Evolutionary conservation across 2,113 vertebrate genomes (phyloP).

Genomic region (Amblyopsis rosae): DNA sequence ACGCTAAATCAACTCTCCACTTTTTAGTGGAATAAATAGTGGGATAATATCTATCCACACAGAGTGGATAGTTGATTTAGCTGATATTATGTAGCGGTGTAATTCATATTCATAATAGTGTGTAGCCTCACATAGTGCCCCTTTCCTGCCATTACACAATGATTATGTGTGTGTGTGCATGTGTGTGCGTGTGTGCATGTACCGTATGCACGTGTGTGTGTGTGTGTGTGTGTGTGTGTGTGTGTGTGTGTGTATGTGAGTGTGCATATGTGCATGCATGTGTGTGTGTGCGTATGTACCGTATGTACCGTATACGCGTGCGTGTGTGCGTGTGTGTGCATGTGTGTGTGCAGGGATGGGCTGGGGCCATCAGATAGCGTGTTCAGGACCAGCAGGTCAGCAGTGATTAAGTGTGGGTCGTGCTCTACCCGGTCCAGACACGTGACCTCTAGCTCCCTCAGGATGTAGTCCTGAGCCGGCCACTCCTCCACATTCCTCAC

Average conservation of each 20-base stretch:
- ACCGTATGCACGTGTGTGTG: background rate
- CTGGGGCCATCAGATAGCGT: constrained; percentile 31
- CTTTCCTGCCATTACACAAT: too few relatives aligned
- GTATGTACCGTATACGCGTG: too few relatives aligned
- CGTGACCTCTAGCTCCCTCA: constrained; percentile 81
- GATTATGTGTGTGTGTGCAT: too few relatives aligned
- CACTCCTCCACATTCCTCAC: constrained; percentile 79
- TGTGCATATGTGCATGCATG: background rate
- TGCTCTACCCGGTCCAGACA: constrained; percentile 75
- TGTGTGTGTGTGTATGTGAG: background rate
- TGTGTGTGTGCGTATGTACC: background rate
- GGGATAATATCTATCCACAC: too few relatives aligned
- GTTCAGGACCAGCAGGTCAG: constrained; percentile 47
- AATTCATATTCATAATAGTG: too few relatives aligned
- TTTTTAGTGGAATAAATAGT: too few relatives aligned
- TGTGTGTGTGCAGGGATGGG: constrained; percentile 1
- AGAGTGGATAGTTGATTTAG: too few relatives aligned
- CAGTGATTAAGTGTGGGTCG: constrained; percentile 15
- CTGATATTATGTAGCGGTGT: too few relatives aligned
- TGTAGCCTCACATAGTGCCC: too few relatives aligned
- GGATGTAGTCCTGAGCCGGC: constrained; percentile 80
- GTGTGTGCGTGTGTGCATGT: background rate
- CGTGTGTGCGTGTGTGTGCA: background rate
- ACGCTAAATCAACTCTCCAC: too few relatives aligned
- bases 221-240: background rate